Evolutionary conservation across 2,888 invertebrate species (phyloP), one percentile per base, ranked within the genome.

Genomic region (Eumacrocentrus americanus): DNA sequence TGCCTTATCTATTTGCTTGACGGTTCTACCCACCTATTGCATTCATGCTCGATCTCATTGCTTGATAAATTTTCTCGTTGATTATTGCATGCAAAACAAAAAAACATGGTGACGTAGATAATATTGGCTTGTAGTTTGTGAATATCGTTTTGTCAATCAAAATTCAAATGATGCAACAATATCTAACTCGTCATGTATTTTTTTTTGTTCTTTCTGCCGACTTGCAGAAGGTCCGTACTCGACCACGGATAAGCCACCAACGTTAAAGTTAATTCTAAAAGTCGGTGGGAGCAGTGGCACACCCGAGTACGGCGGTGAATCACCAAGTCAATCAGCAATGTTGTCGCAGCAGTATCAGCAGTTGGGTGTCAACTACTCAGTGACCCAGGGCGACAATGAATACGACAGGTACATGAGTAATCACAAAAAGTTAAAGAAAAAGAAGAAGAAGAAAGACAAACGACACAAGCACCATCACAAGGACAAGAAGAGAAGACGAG

Each of bases 391-490:
- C 2, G 80, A 80, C 9, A 67, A 76, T 0, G 80, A 81, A 46
- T 79, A 77, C 40, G 80, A 80, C 25, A 72, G 72, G 55, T 80
- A 79, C 56, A 54, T 79, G 54, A 78, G 77, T 2, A 42, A 16
- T 16, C 89, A 89, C 69, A 90, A 90, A 67, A 90, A 90, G 72
- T 84, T 88, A 0, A 90, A 91, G 73, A 91, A 91, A 80, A 91
- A 91, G 76, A 91, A 91, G 80, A 91, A 91, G 82, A 91, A 91
- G 81, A 91, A 90, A 78, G 87, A 88, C 70, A 87, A 89, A 71
- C 87, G 89, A 64, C 89, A 90, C 72, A 89, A 89, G 63, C 89
- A 89, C 73, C 89, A 90, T 73, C 89, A 90, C 71, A 89, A 87
- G 71, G 86, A 86, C 60, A 87, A 88, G 67, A 87, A 88, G 46